Conservation (phyloP, 1,140 invertebrate species). For the Centruroides vittatus region DNA sequence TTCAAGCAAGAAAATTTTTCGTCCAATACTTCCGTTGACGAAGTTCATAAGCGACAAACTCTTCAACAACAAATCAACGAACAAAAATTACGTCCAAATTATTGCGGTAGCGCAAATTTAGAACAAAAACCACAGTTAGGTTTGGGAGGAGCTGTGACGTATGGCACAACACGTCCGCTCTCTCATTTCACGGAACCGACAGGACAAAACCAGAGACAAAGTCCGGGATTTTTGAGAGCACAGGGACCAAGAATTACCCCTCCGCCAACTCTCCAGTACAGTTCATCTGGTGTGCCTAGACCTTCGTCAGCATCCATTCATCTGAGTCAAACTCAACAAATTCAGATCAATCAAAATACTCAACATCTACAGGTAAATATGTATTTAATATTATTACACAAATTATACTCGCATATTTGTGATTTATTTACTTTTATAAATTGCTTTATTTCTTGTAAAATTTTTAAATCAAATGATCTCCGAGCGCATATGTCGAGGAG, state of each 20-base stretch:
- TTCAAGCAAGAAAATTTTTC: no score
- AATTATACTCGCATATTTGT: no score
- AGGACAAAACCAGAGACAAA: no score
- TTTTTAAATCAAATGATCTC: neutral
- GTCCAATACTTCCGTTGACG: no score
- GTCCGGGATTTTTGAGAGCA: no score
- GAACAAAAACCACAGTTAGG: no score
- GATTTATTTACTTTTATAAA: no score
- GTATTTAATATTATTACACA: neutral
- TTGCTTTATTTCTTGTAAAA: neutral
- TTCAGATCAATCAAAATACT: neutral
- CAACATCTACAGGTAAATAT: constrained; percentile 9
- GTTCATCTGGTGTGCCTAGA: neutral
- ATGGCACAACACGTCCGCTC: neutral
- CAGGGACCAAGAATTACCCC: neutral
- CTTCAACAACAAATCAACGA: no score
- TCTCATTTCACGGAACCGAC: neutral
- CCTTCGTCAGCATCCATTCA: neutral
- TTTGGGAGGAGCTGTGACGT: no score
- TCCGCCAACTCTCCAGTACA: constrained; percentile 1
- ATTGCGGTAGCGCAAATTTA: no score
- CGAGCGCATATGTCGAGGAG: neutral
- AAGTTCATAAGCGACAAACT: no score
- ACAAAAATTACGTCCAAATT: no score
- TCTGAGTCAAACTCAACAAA: constrained; percentile 4